Percentiles rank a stretch among this genome's conserved stretches.
These are phyloP conservation scores for Troglohyphantes excavatus DNA, from an alignment of 2,888 invertebrate species.

Conservation along the genomic window DNA sequence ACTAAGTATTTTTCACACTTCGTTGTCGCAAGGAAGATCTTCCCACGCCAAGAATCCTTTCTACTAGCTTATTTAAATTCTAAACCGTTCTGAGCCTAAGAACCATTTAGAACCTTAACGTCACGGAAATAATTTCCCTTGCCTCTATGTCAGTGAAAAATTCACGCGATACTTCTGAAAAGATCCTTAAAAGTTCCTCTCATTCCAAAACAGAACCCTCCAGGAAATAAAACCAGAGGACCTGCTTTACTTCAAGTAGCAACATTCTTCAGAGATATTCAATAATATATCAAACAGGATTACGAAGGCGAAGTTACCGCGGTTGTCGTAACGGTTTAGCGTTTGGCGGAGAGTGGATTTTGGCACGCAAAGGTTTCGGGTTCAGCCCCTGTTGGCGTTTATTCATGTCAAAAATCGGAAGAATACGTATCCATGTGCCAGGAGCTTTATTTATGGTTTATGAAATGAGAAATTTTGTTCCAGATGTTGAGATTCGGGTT, in stretches of 20 bases:
- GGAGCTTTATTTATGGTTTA: not conserved
- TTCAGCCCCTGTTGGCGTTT: not conserved
- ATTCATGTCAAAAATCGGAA: not conserved
- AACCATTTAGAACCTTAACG: not conserved
- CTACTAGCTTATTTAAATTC: not conserved
- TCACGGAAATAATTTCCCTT: not conserved
- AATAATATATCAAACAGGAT: slow-evolving; percentile 27
- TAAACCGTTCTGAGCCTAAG: not conserved
- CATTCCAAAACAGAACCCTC: not conserved
- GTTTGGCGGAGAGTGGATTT: not conserved
- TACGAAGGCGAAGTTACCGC: not conserved
- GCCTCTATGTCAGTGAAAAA: not conserved
- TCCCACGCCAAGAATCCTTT: too few relatives aligned
- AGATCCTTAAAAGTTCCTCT: not conserved
- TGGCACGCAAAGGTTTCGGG: not conserved
- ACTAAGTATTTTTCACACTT: too few relatives aligned
- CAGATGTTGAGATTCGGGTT: not conserved
- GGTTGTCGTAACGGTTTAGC: slow-evolving; percentile 15
- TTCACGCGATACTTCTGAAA: not conserved
- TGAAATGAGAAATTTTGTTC: not conserved
- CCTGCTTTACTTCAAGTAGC: not conserved
- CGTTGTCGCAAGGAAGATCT: too few relatives aligned
- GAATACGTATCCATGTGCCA: not conserved
- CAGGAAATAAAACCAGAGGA: not conserved
- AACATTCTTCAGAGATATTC: not conserved